Evolutionary conservation across 2,113 vertebrate genomes (phyloP).

Genomic region (Hippopotamus amphibius): DNA sequence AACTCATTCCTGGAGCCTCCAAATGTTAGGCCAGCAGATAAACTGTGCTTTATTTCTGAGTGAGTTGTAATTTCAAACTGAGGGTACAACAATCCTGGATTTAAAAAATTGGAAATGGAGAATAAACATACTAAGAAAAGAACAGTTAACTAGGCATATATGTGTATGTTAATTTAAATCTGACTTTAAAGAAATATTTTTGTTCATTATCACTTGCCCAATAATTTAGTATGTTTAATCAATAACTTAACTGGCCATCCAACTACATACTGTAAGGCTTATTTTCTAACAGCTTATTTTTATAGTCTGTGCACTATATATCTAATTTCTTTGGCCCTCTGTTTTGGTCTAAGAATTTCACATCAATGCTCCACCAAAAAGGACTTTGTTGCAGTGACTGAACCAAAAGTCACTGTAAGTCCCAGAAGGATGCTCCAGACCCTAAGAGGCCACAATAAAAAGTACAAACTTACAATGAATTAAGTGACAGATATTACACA

Average conservation of each 20-base stretch:
- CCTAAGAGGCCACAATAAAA: not conserved
- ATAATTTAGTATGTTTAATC: not conserved
- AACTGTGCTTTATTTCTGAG: constrained; percentile 51
- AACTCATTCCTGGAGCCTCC: constrained; percentile 9
- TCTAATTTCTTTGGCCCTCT: not conserved
- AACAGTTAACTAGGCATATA: not conserved
- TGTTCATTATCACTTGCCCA: not conserved
- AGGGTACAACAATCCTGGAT: not conserved
- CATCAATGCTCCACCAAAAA: not conserved
- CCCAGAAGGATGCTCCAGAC: not conserved
- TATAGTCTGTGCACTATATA: not conserved
- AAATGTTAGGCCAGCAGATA: constrained; percentile 40
- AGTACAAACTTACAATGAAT: not conserved
- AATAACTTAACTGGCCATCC: not conserved
- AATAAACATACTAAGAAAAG: constrained; percentile 18
- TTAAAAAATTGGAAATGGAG: constrained; percentile 30
- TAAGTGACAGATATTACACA: not conserved
- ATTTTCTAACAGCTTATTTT: constrained; percentile 32
- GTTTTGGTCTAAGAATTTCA: not conserved
- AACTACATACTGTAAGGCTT: not conserved
- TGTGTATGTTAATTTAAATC: not conserved
- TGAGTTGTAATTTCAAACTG: constrained; percentile 54
- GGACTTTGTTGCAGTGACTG: not conserved
- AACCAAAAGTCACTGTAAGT: not conserved
- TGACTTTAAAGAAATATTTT: constrained; percentile 25